A percentile compares a stretch with the other conserved stretches of the same genome.
phyloP scores from a whole-genome alignment of 2,888 invertebrate genomes.

The Ophion costatus region DNA sequence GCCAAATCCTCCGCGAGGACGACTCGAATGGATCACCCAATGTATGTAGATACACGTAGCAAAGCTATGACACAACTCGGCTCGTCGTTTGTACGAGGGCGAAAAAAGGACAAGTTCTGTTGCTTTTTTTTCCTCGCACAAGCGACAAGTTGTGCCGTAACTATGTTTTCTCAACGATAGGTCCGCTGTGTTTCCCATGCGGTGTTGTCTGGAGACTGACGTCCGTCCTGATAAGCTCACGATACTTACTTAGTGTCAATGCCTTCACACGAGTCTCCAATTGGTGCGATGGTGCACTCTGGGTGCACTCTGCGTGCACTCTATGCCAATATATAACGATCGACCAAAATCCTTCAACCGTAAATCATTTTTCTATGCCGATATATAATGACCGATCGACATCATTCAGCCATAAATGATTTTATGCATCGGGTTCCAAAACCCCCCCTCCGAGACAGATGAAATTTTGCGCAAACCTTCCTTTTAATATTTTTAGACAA shows the following conservation, averaged over 20 bases:
- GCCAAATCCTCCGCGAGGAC: not conserved
- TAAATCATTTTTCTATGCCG: too few species aligned
- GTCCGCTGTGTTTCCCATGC: not conserved
- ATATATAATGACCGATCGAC: too few species aligned
- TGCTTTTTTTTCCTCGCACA: not conserved
- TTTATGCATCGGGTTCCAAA: too few species aligned
- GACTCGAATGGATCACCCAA: not conserved
- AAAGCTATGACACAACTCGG: not conserved
- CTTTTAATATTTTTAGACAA: too few species aligned
- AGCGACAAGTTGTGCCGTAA: not conserved
- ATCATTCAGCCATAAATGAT: too few species aligned
- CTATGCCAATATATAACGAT: too few species aligned
- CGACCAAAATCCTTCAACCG: too few species aligned
- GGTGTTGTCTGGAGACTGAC: not conserved
- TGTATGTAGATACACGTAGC: not conserved
- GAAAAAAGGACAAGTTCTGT: not conserved
- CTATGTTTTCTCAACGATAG: not conserved
- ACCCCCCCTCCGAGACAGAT: too few species aligned
- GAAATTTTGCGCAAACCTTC: too few species aligned
- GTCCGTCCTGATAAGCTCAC: constrained; percentile 9
- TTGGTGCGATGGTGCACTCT: not conserved
- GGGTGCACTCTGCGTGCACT: not conserved
- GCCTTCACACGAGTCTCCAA: not conserved
- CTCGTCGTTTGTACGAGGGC: not conserved
- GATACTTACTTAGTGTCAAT: constrained; percentile 7